Conservation (phyloP, 2,797 vertebrate species). For the Tapera naevia region DNA sequence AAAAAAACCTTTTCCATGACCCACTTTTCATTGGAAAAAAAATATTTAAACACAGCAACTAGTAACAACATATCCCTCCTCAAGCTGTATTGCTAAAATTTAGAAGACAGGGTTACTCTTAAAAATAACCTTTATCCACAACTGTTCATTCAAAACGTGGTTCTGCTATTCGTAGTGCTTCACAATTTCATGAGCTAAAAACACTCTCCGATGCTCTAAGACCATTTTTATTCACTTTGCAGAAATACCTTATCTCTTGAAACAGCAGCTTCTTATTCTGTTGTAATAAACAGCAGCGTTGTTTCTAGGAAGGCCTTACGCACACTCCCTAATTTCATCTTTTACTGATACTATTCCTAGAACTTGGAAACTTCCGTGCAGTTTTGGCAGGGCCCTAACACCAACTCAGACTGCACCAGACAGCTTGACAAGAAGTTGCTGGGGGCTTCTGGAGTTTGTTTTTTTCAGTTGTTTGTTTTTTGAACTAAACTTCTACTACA, state of each 20-base stretch:
- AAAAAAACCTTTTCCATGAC: not conserved
- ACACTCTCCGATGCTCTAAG: not conserved
- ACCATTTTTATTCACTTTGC: not conserved
- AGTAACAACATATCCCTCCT: not conserved
- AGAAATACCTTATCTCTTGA: constrained; percentile 38
- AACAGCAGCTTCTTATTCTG: not conserved
- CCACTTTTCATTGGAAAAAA: not conserved
- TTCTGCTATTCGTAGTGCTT: not conserved
- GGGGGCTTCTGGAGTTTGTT: not conserved
- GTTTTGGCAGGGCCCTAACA: not conserved
- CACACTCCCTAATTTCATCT: not conserved
- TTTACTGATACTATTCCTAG: constrained; percentile 33
- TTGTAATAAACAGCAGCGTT: not conserved
- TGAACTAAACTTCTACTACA: not conserved
- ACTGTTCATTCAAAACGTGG: not conserved
- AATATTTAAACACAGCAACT: not conserved
- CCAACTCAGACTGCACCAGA: not conserved
- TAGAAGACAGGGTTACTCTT: not conserved
- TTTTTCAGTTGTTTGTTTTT: not conserved
- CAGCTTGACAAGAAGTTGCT: not conserved
- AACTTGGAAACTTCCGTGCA: not conserved
- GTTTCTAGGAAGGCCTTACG: constrained; percentile 31
- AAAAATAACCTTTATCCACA: not conserved
- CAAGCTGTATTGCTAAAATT: not conserved
- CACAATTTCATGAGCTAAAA: not conserved